These are phyloP conservation scores for Tauraco erythrolophus DNA, from an alignment of 2,113 vertebrate genomes.

Conservation along the genomic window DNA sequence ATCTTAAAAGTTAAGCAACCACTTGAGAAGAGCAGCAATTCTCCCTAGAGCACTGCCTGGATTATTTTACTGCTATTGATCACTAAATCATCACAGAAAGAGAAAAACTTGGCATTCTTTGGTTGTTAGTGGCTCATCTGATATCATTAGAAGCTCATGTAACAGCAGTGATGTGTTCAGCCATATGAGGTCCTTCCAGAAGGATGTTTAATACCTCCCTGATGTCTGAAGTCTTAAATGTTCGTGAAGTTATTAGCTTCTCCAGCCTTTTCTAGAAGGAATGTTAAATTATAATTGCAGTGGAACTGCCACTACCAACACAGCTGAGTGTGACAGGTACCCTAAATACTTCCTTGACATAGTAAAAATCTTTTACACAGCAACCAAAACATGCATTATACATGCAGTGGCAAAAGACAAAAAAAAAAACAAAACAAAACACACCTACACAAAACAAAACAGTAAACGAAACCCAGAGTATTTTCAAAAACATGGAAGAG, in stretches of 20 bases:
- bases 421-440: background rate
- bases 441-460: no score
- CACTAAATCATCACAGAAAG: background rate
- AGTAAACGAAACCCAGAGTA: background rate
- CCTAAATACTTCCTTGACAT: background rate
- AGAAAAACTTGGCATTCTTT: background rate
- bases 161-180: background rate
- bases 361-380: background rate
- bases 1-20: constrained; percentile 11
- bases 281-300: background rate
- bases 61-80: constrained; percentile 8
- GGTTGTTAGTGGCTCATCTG: background rate
- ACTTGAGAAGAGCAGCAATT: background rate
- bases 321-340: background rate
- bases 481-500: background rate
- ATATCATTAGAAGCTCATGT: background rate
- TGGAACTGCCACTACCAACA: background rate
- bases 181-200: background rate
- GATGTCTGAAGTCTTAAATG: background rate
- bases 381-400: background rate
- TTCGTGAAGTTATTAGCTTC: background rate
- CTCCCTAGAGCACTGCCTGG: background rate
- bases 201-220: background rate
- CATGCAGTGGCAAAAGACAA: background rate
- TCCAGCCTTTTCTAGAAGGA: background rate